These are phyloP conservation scores for Drosophila bipectinata DNA, from an alignment of 1,140 invertebrate species.

Conservation along the genomic window DNA sequence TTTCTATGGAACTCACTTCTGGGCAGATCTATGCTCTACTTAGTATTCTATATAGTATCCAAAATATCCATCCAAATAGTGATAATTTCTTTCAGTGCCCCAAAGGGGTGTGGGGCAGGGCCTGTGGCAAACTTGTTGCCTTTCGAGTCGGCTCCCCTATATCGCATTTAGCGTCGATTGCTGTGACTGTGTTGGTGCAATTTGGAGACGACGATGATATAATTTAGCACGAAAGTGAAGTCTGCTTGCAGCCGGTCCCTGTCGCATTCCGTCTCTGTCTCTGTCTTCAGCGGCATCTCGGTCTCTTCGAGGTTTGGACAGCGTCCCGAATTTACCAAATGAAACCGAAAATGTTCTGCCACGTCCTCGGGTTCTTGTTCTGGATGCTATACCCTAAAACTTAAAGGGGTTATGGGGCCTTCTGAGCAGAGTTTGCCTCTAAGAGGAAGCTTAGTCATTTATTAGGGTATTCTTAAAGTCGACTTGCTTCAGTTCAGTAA, in stretches of 20 bases:
- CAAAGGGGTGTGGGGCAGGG: conserved; percentile 14
- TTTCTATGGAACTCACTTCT: background rate
- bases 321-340: conserved; percentile 63
- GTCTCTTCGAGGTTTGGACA: conserved; percentile 11
- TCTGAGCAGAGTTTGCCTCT: background rate
- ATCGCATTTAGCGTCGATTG: conserved; percentile 41
- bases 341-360: conserved; percentile 65
- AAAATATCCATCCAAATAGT: background rate
- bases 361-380: conserved; percentile 26
- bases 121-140: conserved; percentile 73
- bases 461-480: background rate
- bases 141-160: conserved; percentile 51
- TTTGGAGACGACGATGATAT: conserved; percentile 75
- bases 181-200: conserved; percentile 39
- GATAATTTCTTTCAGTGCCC: conserved; percentile 6
- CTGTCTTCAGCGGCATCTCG: conserved; percentile 9
- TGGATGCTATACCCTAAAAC: background rate
- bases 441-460: background rate
- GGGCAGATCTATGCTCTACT: no score
- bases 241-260: conserved; percentile 69
- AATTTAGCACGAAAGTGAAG: conserved; percentile 81
- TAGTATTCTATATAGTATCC: no score
- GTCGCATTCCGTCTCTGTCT: conserved; percentile 24
- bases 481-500: background rate
- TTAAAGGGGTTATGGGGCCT: background rate